phyloP scores from a whole-genome alignment of 2,797 vertebrate genomes.

The Scomberomorus guttatus region DNA sequence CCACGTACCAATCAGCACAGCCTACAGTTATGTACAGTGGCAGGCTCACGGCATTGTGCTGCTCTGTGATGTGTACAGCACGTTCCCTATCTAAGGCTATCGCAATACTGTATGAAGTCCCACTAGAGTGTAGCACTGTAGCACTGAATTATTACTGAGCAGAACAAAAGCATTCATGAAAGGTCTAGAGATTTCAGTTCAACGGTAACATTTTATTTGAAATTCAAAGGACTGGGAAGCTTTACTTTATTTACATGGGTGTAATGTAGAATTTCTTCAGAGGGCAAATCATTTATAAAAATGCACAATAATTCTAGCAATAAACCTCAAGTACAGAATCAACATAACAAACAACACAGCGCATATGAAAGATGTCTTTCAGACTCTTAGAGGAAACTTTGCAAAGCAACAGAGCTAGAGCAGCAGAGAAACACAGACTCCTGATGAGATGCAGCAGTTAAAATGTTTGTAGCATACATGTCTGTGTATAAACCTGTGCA shows the following conservation, averaged over 20 bases:
- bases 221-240: background rate
- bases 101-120: slow-evolving; percentile 42
- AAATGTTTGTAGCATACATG: background rate
- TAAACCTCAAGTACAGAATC: background rate
- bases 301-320: background rate
- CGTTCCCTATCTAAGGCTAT: slow-evolving; percentile 39
- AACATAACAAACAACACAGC: background rate
- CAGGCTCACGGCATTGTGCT: slow-evolving; percentile 34
- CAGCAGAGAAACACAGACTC: background rate
- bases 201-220: slow-evolving; percentile 33
- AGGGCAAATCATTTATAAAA: background rate
- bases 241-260: slow-evolving; percentile 11
- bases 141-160: slow-evolving; percentile 51
- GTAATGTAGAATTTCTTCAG: background rate
- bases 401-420: background rate
- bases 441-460: background rate
- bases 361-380: too few species aligned
- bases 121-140: slow-evolving; percentile 31
- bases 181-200: slow-evolving; percentile 19
- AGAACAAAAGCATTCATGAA: slow-evolving; percentile 26
- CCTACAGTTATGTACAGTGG: slow-evolving; percentile 53
- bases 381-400: too few species aligned
- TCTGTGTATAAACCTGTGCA: background rate
- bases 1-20: slow-evolving; percentile 45
- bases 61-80: slow-evolving; percentile 45